Evolutionary conservation across 2,113 vertebrate genomes (phyloP), one percentile per base, ranked within the genome.

Genomic region (Orientallactaga bullata): DNA sequence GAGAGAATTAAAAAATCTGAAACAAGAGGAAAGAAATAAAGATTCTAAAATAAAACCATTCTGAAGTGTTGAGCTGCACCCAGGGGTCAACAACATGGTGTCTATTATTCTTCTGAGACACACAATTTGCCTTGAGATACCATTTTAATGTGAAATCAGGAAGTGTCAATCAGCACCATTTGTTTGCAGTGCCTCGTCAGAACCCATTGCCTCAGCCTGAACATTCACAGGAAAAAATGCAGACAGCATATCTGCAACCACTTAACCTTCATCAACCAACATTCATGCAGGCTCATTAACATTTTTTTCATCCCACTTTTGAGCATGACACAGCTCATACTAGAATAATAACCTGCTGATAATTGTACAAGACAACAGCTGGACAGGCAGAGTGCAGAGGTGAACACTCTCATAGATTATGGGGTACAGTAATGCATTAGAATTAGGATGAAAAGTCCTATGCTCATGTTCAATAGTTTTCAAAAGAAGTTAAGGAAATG

Each of bases 321-420:
- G 92, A 98, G 97, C 95, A 98, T 97, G 98, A 97, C 97, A 98
- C 94, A 91, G 94, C 60, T 98, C 92, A 97, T 97, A 96, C 95
- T 24, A 55, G 96, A 98, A 98, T 96, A 98, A 97, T 97, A 98
- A 98, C 97, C 98, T 85, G 86, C 96, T 96, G 95, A 95, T 98
- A 98, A 98, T 98, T 98, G 97, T 97, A 98, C 91, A 6, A 98
- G 98, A 98, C 98, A 98, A 98, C 97, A 98, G 96, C 97, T 98
- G 98, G 98, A 98, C 97, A 98, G 97, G 96, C 97, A 96, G 77
- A 98, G 98, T 95, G 97, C 96, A 98, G 93, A 98, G 97, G 98
- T 97, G 97, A 98, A 97, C 74, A 83, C 94, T 98, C 95, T 96
- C 96, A 96, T 78, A 97, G 97, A 98, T 98, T 97, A 97, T 47